Evolutionary conservation across 2,888 invertebrate species (phyloP).

Genomic region (Steinernema hermaphroditum): DNA sequence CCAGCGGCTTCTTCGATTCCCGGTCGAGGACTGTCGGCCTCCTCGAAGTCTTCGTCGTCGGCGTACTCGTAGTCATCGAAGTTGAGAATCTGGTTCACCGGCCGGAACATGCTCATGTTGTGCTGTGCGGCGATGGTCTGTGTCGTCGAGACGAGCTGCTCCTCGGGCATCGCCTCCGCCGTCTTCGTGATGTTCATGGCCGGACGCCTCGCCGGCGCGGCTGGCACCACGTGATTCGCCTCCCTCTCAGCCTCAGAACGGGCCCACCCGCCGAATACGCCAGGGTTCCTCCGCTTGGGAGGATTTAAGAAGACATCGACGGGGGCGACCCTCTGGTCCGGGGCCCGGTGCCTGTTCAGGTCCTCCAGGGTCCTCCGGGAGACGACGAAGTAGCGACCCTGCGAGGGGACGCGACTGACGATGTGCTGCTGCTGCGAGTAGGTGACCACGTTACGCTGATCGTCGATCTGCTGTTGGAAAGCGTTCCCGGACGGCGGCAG

Average conservation of each 20-base stretch:
- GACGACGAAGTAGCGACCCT: slow-evolving; percentile 1
- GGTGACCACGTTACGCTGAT: background rate
- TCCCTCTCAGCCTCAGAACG: background rate
- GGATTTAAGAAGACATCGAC: background rate
- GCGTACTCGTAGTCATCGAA: slow-evolving; percentile 44
- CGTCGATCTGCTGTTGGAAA: slow-evolving; percentile 7
- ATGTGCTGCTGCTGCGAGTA: slow-evolving; percentile 7
- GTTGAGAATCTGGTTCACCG: slow-evolving; percentile 42
- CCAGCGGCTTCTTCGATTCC: background rate
- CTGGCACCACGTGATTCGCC: background rate
- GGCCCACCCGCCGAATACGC: background rate
- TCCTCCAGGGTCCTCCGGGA: background rate
- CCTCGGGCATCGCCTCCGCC: background rate
- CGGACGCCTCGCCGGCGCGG: background rate
- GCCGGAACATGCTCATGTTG: slow-evolving; percentile 27
- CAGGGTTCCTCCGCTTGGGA: background rate
- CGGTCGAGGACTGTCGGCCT: background rate
- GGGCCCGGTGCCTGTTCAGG: background rate
- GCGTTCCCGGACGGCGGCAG: slow-evolving; percentile 3
- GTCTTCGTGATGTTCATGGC: background rate
- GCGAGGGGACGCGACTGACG: background rate
- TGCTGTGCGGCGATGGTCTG: background rate
- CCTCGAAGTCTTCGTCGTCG: slow-evolving; percentile 31
- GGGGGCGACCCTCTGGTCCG: background rate
- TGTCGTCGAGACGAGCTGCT: background rate